Base-by-base conservation (phyloP, 2,888 invertebrate species). In the Lasioglossum morio region DNA sequence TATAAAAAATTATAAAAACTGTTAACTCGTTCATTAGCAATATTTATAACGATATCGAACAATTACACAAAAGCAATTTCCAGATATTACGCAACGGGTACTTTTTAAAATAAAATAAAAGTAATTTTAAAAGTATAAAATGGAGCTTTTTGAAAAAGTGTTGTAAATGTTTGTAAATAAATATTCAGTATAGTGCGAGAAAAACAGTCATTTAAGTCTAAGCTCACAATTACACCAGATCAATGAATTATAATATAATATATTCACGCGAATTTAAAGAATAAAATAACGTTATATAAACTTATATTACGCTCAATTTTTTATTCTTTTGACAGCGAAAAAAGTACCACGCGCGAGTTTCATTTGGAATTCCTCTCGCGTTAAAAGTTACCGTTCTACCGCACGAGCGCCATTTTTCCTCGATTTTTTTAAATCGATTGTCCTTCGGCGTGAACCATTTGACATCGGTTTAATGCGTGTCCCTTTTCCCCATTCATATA, bases 381-480 rank as follows among this genome's bases (percentile, higher is more conserved):
- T 27, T 34, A 70, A 76, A 76, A 60, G 76, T 81, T 43, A 34
- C 27, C 53, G 23, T 70, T 53, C 19, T n/a, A 34, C 23, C n/a
- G 66, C 30, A 46, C 46, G n/a, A n/a, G 34, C 46, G 46, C 19
- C 73, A 79, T 79, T 80, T 70, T 74, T n/a, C 70, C 69, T 14
- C 46, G 53, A 66, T 84, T 81, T 73, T 77, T 43, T n/a, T 40
- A 72, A 72, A 77, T 40, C 63, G 40, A 76, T 48, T 69, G n/a
- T 48, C 46, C 57, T 34, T 4, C 76, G 69, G 8, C 48, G 72
- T 19, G n/a, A 27, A 43, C 30, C 74, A 14, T n/a, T 43, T 70
- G 84, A 82, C 77, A 53, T 30, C 7, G 43, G 63, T 46, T 85
- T 75, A 75, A 75, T 83, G 66, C 66, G 66, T 23, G 66, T 19